These are phyloP conservation scores for Esperia sulphurella DNA, from an alignment of 2,888 invertebrate genomes.

Conservation along the genomic window DNA sequence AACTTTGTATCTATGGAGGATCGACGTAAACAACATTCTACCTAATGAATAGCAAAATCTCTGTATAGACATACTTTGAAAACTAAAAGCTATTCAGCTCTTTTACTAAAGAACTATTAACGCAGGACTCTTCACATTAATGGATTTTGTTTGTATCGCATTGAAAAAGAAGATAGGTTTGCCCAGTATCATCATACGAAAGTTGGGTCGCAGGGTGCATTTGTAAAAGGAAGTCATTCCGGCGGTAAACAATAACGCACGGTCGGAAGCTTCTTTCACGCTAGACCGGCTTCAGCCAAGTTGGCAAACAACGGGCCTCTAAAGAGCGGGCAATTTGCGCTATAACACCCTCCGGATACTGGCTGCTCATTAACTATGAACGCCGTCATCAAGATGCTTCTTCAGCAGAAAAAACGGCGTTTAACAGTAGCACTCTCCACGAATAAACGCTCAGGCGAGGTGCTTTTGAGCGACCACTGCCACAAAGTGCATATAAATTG, in stretches of 20 bases:
- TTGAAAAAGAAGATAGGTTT: slow-evolving; percentile 35
- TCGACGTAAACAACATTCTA: no score
- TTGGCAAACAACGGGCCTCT: slow-evolving; percentile 58
- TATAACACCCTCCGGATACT: slow-evolving; percentile 69
- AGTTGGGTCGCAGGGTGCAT: slow-evolving; percentile 31
- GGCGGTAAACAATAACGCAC: slow-evolving; percentile 68
- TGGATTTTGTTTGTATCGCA: slow-evolving; percentile 31
- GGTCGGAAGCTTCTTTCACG: slow-evolving; percentile 68
- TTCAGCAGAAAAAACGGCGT: slow-evolving; percentile 68
- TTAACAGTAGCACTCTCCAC: slow-evolving; percentile 65
- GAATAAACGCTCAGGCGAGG: slow-evolving; percentile 59
- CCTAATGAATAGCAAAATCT: no score
- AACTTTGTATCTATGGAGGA: no score
- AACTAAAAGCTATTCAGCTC: slow-evolving; percentile 17
- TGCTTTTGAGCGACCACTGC: slow-evolving; percentile 63
- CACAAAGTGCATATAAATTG: slow-evolving; percentile 79
- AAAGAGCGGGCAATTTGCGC: slow-evolving; percentile 70
- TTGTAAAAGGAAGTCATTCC: slow-evolving; percentile 65
- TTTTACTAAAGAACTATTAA: slow-evolving; percentile 45
- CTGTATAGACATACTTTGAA: slow-evolving; percentile 10
- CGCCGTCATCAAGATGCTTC: slow-evolving; percentile 74
- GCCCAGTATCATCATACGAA: slow-evolving; percentile 28
- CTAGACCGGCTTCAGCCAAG: slow-evolving; percentile 49
- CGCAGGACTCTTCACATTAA: slow-evolving; percentile 34
- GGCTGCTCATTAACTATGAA: slow-evolving; percentile 77